Percentiles rank a stretch among this genome's conserved stretches.
Evolutionary conservation across 2,113 vertebrate genomes (phyloP).

Genomic region (Ochotona curzoniae): DNA sequence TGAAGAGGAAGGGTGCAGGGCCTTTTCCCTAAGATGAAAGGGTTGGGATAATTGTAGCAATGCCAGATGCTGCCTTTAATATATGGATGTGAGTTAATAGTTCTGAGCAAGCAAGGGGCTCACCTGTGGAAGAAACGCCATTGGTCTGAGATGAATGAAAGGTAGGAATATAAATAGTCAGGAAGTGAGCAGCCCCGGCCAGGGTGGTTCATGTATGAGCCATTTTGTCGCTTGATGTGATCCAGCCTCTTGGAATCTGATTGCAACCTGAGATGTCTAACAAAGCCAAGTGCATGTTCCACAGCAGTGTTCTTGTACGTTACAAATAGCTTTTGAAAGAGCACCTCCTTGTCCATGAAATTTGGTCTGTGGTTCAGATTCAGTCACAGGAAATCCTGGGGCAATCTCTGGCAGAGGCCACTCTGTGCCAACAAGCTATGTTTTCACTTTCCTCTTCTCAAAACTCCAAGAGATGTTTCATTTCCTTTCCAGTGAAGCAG

Average conservation of each 20-base stretch:
- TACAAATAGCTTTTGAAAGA: slow-evolving; percentile 46
- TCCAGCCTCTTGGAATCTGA: slow-evolving; percentile 18
- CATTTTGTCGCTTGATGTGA: neutral
- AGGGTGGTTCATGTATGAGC: neutral
- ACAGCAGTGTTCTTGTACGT: neutral
- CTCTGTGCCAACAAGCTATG: neutral
- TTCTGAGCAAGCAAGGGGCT: slow-evolving; percentile 18
- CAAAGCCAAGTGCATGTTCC: neutral
- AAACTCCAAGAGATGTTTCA: slow-evolving; percentile 53
- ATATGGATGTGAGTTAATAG: neutral
- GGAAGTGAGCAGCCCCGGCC: neutral
- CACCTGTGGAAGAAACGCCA: neutral
- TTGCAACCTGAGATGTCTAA: slow-evolving; percentile 14
- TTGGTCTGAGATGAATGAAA: neutral
- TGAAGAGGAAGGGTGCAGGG: too few species aligned
- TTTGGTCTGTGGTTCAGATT: slow-evolving; percentile 44
- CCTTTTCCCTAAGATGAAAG: neutral
- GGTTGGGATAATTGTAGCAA: neutral
- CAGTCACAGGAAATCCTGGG: slow-evolving; percentile 21
- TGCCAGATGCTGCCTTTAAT: neutral
- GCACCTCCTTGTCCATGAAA: neutral
- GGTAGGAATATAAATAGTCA: neutral
- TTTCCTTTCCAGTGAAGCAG: slow-evolving; percentile 12
- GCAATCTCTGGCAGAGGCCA: neutral
- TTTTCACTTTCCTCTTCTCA: slow-evolving; percentile 34